Evolutionary conservation across 2,113 vertebrate genomes (phyloP), one percentile per base, ranked within the genome.

Genomic region (Butorides virescens): DNA sequence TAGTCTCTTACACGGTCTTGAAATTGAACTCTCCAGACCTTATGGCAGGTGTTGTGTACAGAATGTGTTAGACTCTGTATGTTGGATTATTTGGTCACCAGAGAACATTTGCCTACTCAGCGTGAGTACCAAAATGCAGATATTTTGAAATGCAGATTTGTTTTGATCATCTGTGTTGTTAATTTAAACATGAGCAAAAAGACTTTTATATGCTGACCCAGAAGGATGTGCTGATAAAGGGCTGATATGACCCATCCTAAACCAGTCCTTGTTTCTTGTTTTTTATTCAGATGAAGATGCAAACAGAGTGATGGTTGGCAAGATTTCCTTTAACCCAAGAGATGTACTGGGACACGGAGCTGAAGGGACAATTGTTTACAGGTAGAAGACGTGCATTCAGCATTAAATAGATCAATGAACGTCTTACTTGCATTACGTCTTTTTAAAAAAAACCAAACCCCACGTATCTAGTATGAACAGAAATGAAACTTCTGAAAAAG

Each of bases 331-430:
- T 97, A 98, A 98, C 87, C 99, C 99, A 12, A 99, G 98, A 92
- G 98, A 99, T 10, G 99, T 99, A 7, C 30, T 99, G 85, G 99
- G 99, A 65, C 99, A 99, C 0, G 99, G 99, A 27, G 99, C 99
- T 18, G 99, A 99, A 97, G 99, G 99, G 61, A 99, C 99, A 22
- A 99, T 99, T 34, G 99, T 99, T 32, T 99, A 99, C 98, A 99
- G 98, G 99, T 99, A 97, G 97, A 46, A 59, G 42, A 81, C 58
- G 10, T 86, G 46, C 34, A 18, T 44, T 82, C 30, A 59, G 21
- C 76, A 61, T 55, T 56, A 58, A 67, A 37, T 7, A 88, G 44
- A 50, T 10, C 29, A 39, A 9, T 23, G n/a, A 61, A 66, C 49
- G 34, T 34, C 59, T 56, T 84, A 19, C 11, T 88, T 90, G 76